Conservation (phyloP, 2,113 vertebrate species). For the Diphyllodes magnificus region DNA sequence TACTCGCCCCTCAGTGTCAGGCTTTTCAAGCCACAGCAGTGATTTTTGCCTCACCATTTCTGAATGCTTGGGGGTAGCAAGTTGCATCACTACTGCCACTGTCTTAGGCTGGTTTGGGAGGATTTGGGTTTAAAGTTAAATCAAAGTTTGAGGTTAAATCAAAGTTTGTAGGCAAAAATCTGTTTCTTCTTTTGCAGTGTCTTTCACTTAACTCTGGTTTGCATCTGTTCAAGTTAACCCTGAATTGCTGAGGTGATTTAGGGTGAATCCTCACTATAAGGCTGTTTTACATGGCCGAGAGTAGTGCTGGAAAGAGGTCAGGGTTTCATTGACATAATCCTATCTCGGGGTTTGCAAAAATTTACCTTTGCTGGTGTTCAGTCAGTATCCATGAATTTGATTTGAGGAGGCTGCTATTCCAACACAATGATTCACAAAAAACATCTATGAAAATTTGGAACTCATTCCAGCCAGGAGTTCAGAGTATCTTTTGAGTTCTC, state of each 20-base stretch:
- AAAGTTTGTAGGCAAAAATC: background rate
- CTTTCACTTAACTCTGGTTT: background rate
- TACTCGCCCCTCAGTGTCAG: background rate
- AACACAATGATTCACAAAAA: background rate
- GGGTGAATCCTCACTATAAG: background rate
- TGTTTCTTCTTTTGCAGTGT: background rate
- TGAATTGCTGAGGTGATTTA: background rate
- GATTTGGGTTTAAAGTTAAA: background rate
- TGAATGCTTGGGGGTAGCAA: background rate
- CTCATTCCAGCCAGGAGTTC: background rate
- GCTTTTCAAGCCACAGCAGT: background rate
- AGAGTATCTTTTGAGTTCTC: background rate
- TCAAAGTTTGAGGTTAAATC: background rate
- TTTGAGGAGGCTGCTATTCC: background rate
- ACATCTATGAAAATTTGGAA: background rate
- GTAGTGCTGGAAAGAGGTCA: background rate
- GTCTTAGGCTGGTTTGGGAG: background rate
- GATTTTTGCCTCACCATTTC: background rate
- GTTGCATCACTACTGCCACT: background rate
- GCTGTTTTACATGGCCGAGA: background rate
- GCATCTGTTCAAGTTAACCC: background rate
- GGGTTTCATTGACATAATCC: background rate
- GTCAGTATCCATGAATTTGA: background rate
- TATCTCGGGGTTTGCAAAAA: background rate
- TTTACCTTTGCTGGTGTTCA: background rate